These are phyloP conservation scores for Neoascia interrupta DNA, from an alignment of 2,888 invertebrate genomes.

Conservation along the genomic window DNA sequence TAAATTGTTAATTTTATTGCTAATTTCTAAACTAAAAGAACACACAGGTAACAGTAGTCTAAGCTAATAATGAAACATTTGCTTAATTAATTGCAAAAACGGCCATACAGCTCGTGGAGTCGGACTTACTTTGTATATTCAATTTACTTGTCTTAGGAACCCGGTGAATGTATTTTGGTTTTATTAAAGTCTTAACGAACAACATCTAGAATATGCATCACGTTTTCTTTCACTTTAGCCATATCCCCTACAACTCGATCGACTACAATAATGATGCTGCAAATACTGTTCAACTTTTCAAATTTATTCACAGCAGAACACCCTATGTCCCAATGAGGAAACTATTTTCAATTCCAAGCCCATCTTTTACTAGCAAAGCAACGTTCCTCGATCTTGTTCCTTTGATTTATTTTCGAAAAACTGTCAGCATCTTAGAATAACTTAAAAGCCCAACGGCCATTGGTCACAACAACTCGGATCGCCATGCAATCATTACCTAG, in stretches of 20 bases:
- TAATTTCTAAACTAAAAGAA: too few species aligned
- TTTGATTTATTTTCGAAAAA: slow-evolving; percentile 67
- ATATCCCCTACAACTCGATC: slow-evolving; percentile 20
- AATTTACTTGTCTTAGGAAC: slow-evolving; percentile 26
- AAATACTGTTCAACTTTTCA: too few species aligned
- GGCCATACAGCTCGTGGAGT: not conserved
- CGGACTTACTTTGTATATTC: slow-evolving; percentile 23
- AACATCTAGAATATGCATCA: slow-evolving; percentile 37
- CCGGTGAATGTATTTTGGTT: slow-evolving; percentile 8
- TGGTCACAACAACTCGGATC: slow-evolving; percentile 34
- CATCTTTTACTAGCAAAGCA: slow-evolving; percentile 34
- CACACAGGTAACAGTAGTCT: too few species aligned
- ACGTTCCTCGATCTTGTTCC: slow-evolving; percentile 57
- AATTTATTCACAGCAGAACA: slow-evolving; percentile 27
- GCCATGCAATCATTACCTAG: not conserved
- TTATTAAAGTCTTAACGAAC: slow-evolving; percentile 12
- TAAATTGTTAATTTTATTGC: too few species aligned
- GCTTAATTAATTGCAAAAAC: too few species aligned
- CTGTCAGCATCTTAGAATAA: slow-evolving; percentile 62
- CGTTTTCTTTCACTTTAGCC: slow-evolving; percentile 20
- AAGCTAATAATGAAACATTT: too few species aligned
- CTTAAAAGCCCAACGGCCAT: slow-evolving; percentile 58
- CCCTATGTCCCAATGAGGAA: slow-evolving; percentile 43
- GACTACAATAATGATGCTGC: too few species aligned
- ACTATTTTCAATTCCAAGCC: slow-evolving; percentile 59